Conservation (phyloP, 2,113 vertebrate species). For the Chlorocebus sabaeus region DNA sequence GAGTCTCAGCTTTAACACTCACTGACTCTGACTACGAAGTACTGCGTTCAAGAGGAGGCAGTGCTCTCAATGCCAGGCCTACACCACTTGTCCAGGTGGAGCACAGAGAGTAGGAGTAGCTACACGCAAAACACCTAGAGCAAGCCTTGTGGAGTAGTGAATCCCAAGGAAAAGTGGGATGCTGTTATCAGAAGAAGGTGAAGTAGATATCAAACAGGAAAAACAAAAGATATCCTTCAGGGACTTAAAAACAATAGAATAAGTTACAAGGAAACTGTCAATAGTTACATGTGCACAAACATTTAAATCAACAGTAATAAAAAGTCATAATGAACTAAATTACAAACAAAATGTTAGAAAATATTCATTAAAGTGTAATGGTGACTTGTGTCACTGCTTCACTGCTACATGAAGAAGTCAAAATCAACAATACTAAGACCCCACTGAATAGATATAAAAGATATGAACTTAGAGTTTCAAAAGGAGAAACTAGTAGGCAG, state of each 20-base stretch:
- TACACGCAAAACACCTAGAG: background rate
- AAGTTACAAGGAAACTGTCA: background rate
- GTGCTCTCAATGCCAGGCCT: background rate
- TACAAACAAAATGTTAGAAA: background rate
- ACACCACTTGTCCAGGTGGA: accelerated
- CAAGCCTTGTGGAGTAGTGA: background rate
- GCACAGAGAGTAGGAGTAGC: too few relatives aligned
- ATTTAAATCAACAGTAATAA: background rate
- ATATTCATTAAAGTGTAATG: background rate
- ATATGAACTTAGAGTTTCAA: background rate
- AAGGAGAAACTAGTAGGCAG: background rate
- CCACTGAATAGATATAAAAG: background rate
- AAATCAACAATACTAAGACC: background rate
- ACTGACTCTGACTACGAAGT: background rate
- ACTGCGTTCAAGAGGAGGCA: too few relatives aligned
- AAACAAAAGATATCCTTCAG: background rate
- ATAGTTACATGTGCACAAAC: background rate
- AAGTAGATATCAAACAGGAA: background rate
- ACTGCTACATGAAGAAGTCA: background rate
- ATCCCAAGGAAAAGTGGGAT: background rate
- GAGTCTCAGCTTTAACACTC: background rate
- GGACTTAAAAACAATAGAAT: background rate
- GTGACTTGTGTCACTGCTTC: background rate
- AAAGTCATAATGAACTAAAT: background rate
- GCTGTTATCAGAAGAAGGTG: background rate